Base-by-base conservation (phyloP, 2,888 invertebrate species). In the Toxonevra muliebris region DNA sequence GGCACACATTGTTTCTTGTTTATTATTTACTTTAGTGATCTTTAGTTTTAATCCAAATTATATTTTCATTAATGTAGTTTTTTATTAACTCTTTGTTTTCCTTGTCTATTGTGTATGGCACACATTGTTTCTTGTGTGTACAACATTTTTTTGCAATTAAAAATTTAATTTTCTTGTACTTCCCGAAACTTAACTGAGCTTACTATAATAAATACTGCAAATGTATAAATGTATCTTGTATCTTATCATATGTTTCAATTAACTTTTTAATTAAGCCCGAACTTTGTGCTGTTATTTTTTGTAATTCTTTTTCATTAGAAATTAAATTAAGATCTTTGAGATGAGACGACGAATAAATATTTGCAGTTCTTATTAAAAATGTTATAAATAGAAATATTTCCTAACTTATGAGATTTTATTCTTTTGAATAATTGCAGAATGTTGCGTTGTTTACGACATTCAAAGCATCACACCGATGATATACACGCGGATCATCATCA, bases 401-500 rank as follows among this genome's bases (percentile, higher is more conserved):
- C n/a, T n/a, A n/a, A n/a, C n/a, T n/a, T 19, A 48, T 60, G 20
- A 15, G n/a, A 5, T n/a, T 45, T 1, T 58, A 11, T 4, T 50
- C 45, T 43, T 66, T 58, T 48, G 70, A 57, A 2, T 64, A 50
- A 40, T 75, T 80, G 20, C 72, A 85, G 85, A 82, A 81, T 85
- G 79, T 76, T 84, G 71, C 80, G 82, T 68, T 84, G 82, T 72
- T 77, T 85, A 72, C 80, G 83, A 69, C 75, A 74, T 45, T 73
- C 79, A 1, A 76, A 76, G 68, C 73, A 75, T 17, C 73, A 72
- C 48, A 86, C 87, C 54, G 83, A 86, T 4, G 81, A 86, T 42
- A 84, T 85, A 11, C 84, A 86, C 8, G 87, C 88, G 0, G 70
- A 73, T 11, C 65, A 71, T 20, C 87, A 86, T 67, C 82, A 87